Conservation (phyloP, 2,113 vertebrate species). For the Gila orcuttii region DNA sequence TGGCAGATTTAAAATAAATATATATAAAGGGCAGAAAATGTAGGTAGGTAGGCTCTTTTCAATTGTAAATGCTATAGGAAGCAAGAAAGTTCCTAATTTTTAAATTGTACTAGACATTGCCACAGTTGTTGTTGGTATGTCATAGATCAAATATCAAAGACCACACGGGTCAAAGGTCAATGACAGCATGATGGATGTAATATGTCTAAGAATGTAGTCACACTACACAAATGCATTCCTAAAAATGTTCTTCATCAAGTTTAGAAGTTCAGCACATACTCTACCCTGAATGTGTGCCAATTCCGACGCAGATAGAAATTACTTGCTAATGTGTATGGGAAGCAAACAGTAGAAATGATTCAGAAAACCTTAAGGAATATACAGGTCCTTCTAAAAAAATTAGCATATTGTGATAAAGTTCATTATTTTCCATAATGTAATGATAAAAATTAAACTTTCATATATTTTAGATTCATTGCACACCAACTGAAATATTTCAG, state of each 20-base stretch:
- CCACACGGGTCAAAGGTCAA: background rate
- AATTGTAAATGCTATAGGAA: background rate
- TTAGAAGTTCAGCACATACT: conserved; percentile 1
- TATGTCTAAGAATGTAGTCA: background rate
- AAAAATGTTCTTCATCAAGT: background rate
- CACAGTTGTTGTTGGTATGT: background rate
- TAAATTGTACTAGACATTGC: background rate
- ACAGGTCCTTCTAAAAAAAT: too few relatives aligned
- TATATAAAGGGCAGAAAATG: background rate
- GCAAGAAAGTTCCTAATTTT: background rate
- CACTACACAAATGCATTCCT: background rate
- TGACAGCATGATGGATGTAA: conserved; percentile 5
- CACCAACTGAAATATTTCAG: too few relatives aligned
- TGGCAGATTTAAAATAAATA: background rate
- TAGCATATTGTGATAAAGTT: too few relatives aligned
- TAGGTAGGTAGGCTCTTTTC: background rate
- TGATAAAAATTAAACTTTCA: too few relatives aligned
- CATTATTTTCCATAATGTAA: too few relatives aligned
- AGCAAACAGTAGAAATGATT: background rate
- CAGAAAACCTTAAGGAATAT: conserved; percentile 9
- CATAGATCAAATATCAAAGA: background rate
- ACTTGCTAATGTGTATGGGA: background rate
- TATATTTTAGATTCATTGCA: too few relatives aligned
- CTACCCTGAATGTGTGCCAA: background rate
- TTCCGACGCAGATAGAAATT: background rate